Conservation (phyloP, 2,888 invertebrate species). For the Hirtodrosophila duncani region DNA sequence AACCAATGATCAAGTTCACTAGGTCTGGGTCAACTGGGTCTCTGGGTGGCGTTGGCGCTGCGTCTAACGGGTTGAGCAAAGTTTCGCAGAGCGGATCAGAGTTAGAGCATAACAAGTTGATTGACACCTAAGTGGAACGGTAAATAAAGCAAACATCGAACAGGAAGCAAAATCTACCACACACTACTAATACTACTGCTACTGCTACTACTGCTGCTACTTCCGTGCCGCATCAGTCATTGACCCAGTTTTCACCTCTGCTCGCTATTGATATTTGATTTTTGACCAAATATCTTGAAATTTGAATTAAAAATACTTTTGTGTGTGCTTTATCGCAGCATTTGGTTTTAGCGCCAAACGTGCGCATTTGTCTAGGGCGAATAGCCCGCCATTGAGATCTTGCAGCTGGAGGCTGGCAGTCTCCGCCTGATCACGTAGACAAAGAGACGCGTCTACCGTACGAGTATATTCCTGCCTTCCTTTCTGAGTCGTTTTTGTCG, state of each 20-base stretch:
- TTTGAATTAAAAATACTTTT: too few species aligned
- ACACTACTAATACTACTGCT: constrained; percentile 26
- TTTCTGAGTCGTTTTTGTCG: neutral
- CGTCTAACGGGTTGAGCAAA: constrained; percentile 49
- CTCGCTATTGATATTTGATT: constrained; percentile 16
- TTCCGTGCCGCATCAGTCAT: constrained; percentile 58
- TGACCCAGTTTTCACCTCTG: constrained; percentile 50
- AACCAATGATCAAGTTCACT: constrained; percentile 60
- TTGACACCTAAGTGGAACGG: constrained; percentile 64
- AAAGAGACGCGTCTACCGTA: neutral
- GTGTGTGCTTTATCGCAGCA: too few species aligned
- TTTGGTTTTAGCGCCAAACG: too few species aligned
- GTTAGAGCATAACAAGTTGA: constrained; percentile 56
- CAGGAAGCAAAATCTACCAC: constrained; percentile 28
- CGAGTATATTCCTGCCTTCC: too few species aligned
- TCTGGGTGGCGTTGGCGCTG: constrained; percentile 12
- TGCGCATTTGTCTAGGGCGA: constrained; percentile 19
- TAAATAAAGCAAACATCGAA: constrained; percentile 31
- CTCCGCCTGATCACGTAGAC: constrained; percentile 25
- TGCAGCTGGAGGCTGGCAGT: constrained; percentile 2
- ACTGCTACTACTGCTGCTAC: constrained; percentile 21
- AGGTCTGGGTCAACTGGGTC: constrained; percentile 62
- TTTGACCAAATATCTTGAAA: constrained; percentile 21
- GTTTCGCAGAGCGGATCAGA: constrained; percentile 33
- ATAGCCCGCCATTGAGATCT: neutral